phyloP scores from a whole-genome alignment of 2,888 invertebrate genomes.

The Tiliacea aurago region DNA sequence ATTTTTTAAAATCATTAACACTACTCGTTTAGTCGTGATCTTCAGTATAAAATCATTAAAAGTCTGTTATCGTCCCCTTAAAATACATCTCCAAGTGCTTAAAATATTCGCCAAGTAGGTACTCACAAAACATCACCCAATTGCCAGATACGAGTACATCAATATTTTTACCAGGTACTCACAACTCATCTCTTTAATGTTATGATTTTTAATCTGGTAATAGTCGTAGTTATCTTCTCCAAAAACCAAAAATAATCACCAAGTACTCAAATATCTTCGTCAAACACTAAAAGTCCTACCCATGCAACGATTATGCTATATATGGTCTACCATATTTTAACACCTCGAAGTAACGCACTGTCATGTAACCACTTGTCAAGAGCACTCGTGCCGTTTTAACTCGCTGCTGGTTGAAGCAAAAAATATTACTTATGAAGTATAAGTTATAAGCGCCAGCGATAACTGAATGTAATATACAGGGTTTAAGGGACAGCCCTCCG shows the following conservation, averaged over 20 bases:
- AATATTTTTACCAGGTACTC: not conserved
- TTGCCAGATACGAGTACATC: not conserved
- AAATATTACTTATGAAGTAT: slow-evolving; percentile 37
- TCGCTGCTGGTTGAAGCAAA: slow-evolving; percentile 35
- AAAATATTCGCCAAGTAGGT: not conserved
- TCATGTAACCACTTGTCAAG: slow-evolving; percentile 52
- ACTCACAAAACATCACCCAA: not conserved
- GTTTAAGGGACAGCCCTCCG: no score
- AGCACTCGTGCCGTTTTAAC: slow-evolving; percentile 46
- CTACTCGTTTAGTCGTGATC: no score
- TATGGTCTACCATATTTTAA: slow-evolving; percentile 14
- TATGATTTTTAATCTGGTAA: no score
- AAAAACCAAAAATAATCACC: not conserved
- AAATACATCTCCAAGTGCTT: no score
- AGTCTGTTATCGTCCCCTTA: no score
- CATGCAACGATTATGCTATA: not conserved
- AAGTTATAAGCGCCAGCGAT: not conserved
- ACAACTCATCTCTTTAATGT: not conserved
- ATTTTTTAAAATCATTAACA: no score
- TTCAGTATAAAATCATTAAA: no score
- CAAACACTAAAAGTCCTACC: not conserved
- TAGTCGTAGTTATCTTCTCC: no score
- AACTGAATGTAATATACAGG: no score
- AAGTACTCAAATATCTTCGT: not conserved
- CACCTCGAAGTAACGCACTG: slow-evolving; percentile 30